Evolutionary conservation across 2,797 vertebrate species (phyloP).

Genomic region (Sebastes matsubarae): DNA sequence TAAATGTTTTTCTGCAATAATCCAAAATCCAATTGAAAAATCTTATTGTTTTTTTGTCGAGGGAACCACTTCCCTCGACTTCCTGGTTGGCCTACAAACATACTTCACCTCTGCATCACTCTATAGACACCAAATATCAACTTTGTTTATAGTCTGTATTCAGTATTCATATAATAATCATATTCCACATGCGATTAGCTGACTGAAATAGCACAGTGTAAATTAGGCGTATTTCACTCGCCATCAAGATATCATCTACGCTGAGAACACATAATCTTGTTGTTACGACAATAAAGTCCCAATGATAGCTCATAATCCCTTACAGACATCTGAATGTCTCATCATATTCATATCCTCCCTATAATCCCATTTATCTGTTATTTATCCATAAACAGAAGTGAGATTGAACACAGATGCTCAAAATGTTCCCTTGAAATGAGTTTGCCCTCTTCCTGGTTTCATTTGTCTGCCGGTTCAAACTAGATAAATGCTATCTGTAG

Average conservation of each 20-base stretch:
- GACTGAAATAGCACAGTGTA: not conserved
- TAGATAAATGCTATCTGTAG: not conserved
- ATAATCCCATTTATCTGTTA: conserved; percentile 3
- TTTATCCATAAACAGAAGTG: not conserved
- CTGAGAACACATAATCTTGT: not conserved
- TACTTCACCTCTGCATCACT: no score
- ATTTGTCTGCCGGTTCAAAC: conserved; percentile 20
- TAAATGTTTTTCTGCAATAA: no score
- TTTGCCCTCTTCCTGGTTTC: not conserved
- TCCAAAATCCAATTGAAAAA: no score
- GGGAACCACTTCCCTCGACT: no score
- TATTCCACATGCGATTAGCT: not conserved
- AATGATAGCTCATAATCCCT: not conserved
- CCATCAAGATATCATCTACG: not conserved
- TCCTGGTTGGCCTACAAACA: no score
- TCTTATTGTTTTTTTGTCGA: no score
- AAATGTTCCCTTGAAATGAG: not conserved
- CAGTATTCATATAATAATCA: not conserved
- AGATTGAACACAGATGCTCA: not conserved
- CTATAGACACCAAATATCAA: not conserved
- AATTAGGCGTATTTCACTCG: not conserved
- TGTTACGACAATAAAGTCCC: not conserved
- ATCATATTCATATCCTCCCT: not conserved
- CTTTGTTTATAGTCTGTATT: not conserved
- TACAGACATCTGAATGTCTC: conserved; percentile 8